Conservation (phyloP, 2,797 vertebrate species). For the Gobio occitaniae region DNA sequence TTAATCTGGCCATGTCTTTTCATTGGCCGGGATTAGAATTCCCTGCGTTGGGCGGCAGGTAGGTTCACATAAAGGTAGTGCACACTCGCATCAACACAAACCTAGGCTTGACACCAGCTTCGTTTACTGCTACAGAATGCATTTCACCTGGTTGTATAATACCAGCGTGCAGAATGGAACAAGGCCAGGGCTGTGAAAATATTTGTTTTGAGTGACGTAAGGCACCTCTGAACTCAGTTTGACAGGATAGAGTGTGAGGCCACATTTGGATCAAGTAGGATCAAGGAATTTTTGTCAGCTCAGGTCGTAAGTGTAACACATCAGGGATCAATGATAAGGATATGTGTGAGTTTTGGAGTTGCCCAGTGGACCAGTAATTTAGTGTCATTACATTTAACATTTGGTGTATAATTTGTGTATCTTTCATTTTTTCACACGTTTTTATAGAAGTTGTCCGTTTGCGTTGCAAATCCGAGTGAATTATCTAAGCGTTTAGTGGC, state of each 20-base stretch:
- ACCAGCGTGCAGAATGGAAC: constrained; percentile 70
- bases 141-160: constrained; percentile 74
- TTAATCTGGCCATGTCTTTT: constrained; percentile 88
- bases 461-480: not conserved
- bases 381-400: not conserved
- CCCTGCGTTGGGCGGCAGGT: constrained; percentile 73
- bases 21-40: constrained; percentile 83
- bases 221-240: constrained; percentile 73
- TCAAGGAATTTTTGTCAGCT: constrained; percentile 54
- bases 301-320: constrained; percentile 21
- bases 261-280: constrained; percentile 59
- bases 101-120: not conserved
- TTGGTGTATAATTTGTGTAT: too few relatives aligned
- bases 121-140: constrained; percentile 55
- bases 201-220: constrained; percentile 63
- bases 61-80: constrained; percentile 76
- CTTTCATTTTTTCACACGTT: not conserved
- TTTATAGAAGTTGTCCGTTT: not conserved
- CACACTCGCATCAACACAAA: not conserved
- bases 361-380: not conserved
- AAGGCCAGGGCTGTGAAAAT: constrained; percentile 74
- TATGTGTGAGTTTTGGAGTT: not conserved
- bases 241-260: constrained; percentile 66
- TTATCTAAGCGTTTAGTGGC: not conserved
- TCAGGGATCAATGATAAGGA: constrained; percentile 3